Conservation (phyloP, 2,113 vertebrate genomes). For the Montifringilla adamsi region DNA sequence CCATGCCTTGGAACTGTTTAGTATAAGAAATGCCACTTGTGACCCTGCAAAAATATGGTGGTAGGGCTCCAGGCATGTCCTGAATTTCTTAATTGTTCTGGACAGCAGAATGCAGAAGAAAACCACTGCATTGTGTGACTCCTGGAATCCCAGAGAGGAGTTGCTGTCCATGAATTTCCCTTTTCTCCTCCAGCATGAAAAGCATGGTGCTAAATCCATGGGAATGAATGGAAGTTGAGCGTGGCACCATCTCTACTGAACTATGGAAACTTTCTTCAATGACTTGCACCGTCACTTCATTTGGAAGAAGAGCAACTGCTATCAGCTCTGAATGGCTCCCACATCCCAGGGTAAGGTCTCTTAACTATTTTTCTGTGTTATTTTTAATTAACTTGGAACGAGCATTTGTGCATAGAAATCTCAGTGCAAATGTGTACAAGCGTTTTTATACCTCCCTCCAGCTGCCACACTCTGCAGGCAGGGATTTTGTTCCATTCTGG, state of each 20-base stretch:
- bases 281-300: not conserved
- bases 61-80: not conserved
- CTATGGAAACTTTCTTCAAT: not conserved
- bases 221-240: not conserved
- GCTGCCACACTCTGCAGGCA: not conserved
- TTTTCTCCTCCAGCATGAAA: not conserved
- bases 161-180: not conserved
- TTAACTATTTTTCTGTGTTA: not conserved
- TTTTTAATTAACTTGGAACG: not conserved
- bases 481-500: not conserved
- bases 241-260: not conserved
- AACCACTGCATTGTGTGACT: not conserved
- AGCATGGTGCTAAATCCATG: fast-evolving
- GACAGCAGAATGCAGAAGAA: not conserved
- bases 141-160: not conserved
- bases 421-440: not conserved
- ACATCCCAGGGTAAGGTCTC: not conserved
- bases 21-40: not conserved
- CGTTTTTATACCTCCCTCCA: not conserved
- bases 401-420: not conserved
- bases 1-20: not conserved
- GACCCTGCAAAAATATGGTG: not conserved
- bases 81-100: not conserved
- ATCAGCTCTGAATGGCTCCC: not conserved
- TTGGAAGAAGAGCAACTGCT: not conserved